These are phyloP conservation scores for Barypeithes pellucidus DNA, from an alignment of 2,888 invertebrate genomes.

Conservation along the genomic window DNA sequence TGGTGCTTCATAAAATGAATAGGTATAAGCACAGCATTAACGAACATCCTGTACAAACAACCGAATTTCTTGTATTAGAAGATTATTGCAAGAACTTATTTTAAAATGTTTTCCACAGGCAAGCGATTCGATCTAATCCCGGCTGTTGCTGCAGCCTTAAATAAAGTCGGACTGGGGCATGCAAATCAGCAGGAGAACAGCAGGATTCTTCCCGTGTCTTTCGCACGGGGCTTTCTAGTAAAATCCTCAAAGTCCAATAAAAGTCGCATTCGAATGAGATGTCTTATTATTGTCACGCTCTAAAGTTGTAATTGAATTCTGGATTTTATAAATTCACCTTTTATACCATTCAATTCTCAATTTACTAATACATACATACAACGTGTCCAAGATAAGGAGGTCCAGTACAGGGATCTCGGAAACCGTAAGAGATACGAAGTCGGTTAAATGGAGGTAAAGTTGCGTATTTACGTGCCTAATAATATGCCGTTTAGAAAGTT, in stretches of 20 bases:
- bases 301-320: slow-evolving; percentile 48
- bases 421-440: no score
- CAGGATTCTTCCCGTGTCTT: slow-evolving; percentile 64
- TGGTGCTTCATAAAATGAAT: no score
- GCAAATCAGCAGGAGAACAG: slow-evolving; percentile 64
- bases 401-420: no score
- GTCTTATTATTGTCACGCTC: slow-evolving; percentile 60
- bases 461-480: no score
- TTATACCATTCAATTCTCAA: no score
- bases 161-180: slow-evolving; percentile 58
- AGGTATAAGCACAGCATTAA: no score
- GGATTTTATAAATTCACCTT: slow-evolving; percentile 7
- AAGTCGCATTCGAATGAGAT: slow-evolving; percentile 61
- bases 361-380: no score
- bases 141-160: slow-evolving; percentile 12
- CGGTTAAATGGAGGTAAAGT: no score
- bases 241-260: slow-evolving; percentile 50
- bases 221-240: slow-evolving; percentile 67
- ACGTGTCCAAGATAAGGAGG: no score
- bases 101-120: neutral
- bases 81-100: neutral
- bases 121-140: slow-evolving; percentile 13
- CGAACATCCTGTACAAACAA: no score
- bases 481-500: no score
- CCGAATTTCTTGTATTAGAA: no score